phyloP scores from a whole-genome alignment of 1,140 invertebrate species.

The Galleria mellonella region DNA sequence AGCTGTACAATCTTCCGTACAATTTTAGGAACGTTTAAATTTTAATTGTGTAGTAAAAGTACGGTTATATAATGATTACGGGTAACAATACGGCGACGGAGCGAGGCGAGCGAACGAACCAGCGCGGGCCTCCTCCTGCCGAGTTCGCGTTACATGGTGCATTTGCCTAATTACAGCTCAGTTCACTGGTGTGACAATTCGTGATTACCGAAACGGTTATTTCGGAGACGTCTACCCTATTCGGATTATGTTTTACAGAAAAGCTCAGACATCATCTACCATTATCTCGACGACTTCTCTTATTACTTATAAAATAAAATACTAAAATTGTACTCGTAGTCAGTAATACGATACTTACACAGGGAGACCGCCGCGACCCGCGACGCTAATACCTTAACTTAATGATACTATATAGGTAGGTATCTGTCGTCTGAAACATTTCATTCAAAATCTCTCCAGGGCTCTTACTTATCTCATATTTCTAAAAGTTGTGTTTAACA shows the following conservation, averaged over 20 bases:
- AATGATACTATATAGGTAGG: constrained; percentile 11
- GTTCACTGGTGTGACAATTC: constrained; percentile 60
- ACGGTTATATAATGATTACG: constrained; percentile 71
- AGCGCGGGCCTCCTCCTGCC: constrained; percentile 18
- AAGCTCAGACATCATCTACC: constrained; percentile 19
- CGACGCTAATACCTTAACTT: constrained; percentile 12
- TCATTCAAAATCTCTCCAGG: constrained; percentile 27
- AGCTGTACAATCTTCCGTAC: constrained; percentile 48
- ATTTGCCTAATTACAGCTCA: constrained; percentile 68
- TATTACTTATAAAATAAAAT: constrained; percentile 25
- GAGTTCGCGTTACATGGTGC: constrained; percentile 58
- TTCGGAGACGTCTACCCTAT: constrained; percentile 35
- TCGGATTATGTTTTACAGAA: constrained; percentile 27
- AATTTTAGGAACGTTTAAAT: constrained; percentile 71
- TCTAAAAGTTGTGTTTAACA: constrained; percentile 58
- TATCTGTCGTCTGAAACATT: constrained; percentile 12
- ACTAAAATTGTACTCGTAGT: constrained; percentile 10
- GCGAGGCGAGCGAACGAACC: constrained; percentile 13
- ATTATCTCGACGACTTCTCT: constrained; percentile 15
- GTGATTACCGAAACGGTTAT: constrained; percentile 59
- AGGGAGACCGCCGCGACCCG: neutral
- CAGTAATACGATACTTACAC: constrained; percentile 17
- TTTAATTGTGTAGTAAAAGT: constrained; percentile 74
- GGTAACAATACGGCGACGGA: constrained; percentile 49
- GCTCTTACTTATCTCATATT: constrained; percentile 42